A percentile compares a stretch with the other conserved stretches of the same genome.
Evolutionary conservation across 2,113 vertebrate genomes (phyloP).

Genomic region (Bolborhynchus lineola): DNA sequence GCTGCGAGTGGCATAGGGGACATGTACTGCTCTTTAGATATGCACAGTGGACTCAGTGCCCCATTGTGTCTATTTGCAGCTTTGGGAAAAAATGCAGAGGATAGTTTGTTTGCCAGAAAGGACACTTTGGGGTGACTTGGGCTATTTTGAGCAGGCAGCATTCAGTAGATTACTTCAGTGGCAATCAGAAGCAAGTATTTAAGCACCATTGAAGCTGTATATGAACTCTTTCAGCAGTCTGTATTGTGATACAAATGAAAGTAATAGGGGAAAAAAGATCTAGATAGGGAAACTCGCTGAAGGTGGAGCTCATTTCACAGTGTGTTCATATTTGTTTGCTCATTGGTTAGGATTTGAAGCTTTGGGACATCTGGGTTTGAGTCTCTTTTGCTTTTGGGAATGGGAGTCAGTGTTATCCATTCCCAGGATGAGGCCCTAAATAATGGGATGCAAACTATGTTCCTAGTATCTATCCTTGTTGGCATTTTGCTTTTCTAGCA

Average conservation of each 20-base stretch:
- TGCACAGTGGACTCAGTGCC: neutral
- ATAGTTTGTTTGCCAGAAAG: slow-evolving; percentile 8
- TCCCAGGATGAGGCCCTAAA: neutral
- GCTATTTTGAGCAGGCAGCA: slow-evolving; percentile 38
- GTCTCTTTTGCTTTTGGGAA: neutral
- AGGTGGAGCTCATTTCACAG: neutral
- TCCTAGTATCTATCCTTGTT: neutral
- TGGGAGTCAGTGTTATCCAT: neutral
- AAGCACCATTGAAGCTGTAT: neutral
- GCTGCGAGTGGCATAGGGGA: neutral
- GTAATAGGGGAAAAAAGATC: neutral
- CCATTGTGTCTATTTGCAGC: slow-evolving; percentile 27
- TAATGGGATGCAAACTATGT: neutral
- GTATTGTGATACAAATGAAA: neutral
- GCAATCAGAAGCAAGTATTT: neutral
- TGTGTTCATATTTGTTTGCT: neutral
- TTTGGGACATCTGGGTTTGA: neutral
- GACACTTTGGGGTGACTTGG: neutral
- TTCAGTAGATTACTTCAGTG: neutral
- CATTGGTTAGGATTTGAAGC: neutral
- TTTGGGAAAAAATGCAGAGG: slow-evolving; percentile 4
- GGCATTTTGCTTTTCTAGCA: neutral
- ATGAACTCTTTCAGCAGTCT: neutral
- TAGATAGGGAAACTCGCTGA: neutral
- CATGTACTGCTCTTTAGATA: neutral